Evolutionary conservation across 2,888 invertebrate species (phyloP).

Genomic region (Carcina quercana): DNA sequence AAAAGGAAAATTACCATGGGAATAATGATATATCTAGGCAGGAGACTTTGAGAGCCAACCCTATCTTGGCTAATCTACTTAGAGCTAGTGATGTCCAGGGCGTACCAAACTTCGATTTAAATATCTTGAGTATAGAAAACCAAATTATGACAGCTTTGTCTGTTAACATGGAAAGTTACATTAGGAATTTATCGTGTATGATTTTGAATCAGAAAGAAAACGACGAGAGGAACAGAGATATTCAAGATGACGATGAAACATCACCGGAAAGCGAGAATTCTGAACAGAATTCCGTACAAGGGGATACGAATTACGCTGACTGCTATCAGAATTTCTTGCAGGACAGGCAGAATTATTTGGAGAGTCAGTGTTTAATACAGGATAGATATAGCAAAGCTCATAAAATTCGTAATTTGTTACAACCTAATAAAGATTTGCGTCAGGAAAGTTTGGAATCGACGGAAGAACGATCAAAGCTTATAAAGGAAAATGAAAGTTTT

Average conservation of each 20-base stretch:
- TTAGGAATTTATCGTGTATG: constrained; percentile 34
- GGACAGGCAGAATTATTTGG: too few species aligned
- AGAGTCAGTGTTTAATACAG: too few species aligned
- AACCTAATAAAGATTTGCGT: too few species aligned
- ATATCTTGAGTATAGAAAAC: constrained; percentile 37
- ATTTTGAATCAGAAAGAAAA: constrained; percentile 21
- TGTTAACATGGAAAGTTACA: constrained; percentile 48
- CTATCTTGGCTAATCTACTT: constrained; percentile 53
- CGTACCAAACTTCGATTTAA: constrained; percentile 12
- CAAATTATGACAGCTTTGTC: constrained; percentile 47
- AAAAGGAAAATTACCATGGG: constrained; percentile 40
- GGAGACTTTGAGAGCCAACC: constrained; percentile 49
- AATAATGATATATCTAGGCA: constrained; percentile 24
- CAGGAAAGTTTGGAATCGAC: constrained; percentile 6
- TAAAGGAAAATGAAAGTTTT: background rate
- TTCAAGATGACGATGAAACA: too few species aligned
- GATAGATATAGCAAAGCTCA: too few species aligned
- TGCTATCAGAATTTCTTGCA: background rate
- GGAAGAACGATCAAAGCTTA: constrained; percentile 10
- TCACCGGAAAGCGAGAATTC: too few species aligned
- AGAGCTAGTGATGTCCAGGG: constrained; percentile 24
- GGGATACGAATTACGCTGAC: too few species aligned
- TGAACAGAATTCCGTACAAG: too few species aligned
- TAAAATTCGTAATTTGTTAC: too few species aligned
- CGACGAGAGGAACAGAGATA: too few species aligned